These are phyloP conservation scores for Anguilla megastoma DNA, from an alignment of 2,797 vertebrate genomes.

Conservation along the genomic window DNA sequence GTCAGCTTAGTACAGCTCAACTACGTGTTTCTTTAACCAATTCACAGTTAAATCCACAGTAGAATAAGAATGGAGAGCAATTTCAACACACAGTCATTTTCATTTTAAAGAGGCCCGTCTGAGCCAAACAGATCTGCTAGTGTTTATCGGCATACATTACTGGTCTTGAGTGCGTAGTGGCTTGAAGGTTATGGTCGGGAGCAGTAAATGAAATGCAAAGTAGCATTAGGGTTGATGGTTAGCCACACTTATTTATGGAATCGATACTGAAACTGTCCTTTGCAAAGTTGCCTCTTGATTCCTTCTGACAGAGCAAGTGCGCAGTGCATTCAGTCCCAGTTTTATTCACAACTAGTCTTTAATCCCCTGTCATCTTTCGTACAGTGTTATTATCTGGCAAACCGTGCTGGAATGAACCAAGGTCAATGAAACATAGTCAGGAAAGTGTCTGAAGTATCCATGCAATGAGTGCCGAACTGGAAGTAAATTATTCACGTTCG, in stretches of 20 bases:
- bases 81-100: background rate
- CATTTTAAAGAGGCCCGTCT: slow-evolving; percentile 65
- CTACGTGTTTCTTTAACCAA: slow-evolving; percentile 4
- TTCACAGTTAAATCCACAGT: background rate
- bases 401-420: slow-evolving; percentile 60
- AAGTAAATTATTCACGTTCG: background rate
- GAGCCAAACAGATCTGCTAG: slow-evolving; percentile 61
- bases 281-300: slow-evolving; percentile 55
- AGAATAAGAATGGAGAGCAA: background rate
- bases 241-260: slow-evolving; percentile 94
- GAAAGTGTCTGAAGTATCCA: background rate
- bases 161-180: slow-evolving; percentile 68
- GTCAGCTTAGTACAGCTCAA: background rate
- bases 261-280: slow-evolving; percentile 86
- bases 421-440: background rate
- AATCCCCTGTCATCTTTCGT: slow-evolving; percentile 62
- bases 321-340: slow-evolving; percentile 50
- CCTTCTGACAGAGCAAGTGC: slow-evolving; percentile 72
- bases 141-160: slow-evolving; percentile 74
- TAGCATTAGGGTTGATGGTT: slow-evolving; percentile 90
- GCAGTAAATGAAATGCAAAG: slow-evolving; percentile 93
- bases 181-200: slow-evolving; percentile 85
- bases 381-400: slow-evolving; percentile 73
- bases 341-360: slow-evolving; percentile 40
- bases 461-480: background rate